Evolutionary conservation across 1,140 invertebrate species (phyloP), one percentile per base, ranked within the genome.

Genomic region (Drosophila equinoxialis): DNA sequence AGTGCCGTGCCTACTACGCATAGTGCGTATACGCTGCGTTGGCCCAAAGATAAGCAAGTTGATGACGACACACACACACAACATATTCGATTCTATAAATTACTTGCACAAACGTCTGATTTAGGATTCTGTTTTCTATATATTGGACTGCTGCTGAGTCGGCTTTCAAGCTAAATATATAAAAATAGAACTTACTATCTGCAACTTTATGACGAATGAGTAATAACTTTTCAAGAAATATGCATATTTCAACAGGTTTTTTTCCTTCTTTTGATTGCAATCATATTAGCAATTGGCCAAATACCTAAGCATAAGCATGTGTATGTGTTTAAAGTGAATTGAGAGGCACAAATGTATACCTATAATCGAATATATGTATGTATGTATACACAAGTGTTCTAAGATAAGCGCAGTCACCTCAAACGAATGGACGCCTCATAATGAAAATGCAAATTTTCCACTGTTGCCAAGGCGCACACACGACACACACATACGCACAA

Each of bases 381-480:
- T 51, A 8, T 51, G 23, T 51, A 51, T 23, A 51, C 45, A 51
- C 45, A 51, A 51, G 45, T 51, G 45, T 51, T 51, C 45, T 3
- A 23, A 58, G 57, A 35, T 58, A 58, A 58, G 57, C 57, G 57
- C 57, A 51, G 17, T 51, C 17, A 51, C 45, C 14, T 17, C 26
- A 58, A 33, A 6, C 8, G 55, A 58, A 60, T 60, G 26, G 17
- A 8, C 51, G 69, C 63, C 65, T 77, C 77, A 80, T 69, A 79
- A 77, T 79, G 77, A 65, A 83, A 84, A 79, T 84, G 77, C 61
- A 59, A 81, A 86, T 72, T 66, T 57, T 54, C 62, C 64, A 35
- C 45, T 54, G 81, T 80, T 84, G 79, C 76, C 78, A 87, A 68
- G 35, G 23, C 35, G 65, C 61, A 35, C 59, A 41, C 59, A 39